These are phyloP conservation scores for Epizoanthus rinbou DNA, from an alignment of 92 coral and sea anemone genomes.

Conservation along the genomic window DNA sequence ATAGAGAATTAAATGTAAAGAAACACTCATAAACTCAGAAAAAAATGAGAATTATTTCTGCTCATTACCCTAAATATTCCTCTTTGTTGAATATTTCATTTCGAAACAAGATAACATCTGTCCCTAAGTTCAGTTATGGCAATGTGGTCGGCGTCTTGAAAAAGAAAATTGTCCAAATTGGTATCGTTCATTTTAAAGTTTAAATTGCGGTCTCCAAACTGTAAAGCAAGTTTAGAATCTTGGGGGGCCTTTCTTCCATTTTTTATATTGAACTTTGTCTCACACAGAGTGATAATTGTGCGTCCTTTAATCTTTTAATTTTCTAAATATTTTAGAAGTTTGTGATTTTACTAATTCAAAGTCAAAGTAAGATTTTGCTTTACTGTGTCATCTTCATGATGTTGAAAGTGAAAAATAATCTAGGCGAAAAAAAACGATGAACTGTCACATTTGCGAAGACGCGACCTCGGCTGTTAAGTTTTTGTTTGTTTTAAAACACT, in stretches of 20 bases:
- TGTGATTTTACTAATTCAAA: not conserved
- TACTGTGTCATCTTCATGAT: not conserved
- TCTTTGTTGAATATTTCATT: too few species aligned
- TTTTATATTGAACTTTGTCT: not conserved
- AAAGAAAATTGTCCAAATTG: not conserved
- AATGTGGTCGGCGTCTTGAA: not conserved
- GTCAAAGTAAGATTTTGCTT: not conserved
- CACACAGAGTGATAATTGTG: conserved; percentile 24
- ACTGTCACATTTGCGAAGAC: not conserved
- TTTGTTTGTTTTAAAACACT: conserved; percentile 1
- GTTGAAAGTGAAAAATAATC: not conserved
- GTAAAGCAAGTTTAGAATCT: not conserved
- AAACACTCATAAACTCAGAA: too few species aligned
- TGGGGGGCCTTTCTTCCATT: not conserved
- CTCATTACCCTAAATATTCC: too few species aligned
- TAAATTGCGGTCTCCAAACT: not conserved
- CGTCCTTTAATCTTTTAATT: not conserved
- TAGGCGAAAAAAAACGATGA: not conserved
- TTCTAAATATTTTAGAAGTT: not conserved
- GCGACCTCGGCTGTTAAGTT: not conserved
- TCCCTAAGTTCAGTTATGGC: not conserved
- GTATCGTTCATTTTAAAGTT: not conserved
- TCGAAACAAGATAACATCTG: conserved; percentile 15
- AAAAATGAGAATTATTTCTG: too few species aligned
- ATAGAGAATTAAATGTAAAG: too few species aligned